Percentiles rank a stretch among this genome's conserved stretches.
Evolutionary conservation across 2,888 invertebrate genomes (phyloP).

Genomic region (Nemapogon koenigi): DNA sequence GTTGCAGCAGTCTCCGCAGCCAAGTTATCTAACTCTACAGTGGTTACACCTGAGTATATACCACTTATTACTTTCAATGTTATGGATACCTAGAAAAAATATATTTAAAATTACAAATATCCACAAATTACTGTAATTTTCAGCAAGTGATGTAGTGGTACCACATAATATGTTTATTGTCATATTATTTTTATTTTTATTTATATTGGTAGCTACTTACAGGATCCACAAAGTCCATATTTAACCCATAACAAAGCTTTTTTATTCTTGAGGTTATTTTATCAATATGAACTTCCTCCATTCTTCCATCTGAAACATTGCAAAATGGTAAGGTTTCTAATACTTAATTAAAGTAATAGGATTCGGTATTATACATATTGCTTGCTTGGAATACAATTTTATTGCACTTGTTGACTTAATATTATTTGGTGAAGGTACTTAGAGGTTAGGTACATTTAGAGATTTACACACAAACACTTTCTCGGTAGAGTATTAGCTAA

Average conservation of each 20-base stretch:
- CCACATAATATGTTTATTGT: background rate
- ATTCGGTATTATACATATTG: too few species aligned
- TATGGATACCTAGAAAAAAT: conserved; percentile 69
- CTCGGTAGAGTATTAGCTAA: too few species aligned
- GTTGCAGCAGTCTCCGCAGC: conserved; percentile 99
- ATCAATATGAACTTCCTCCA: conserved; percentile 94
- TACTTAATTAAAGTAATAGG: too few species aligned
- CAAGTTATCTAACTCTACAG: conserved; percentile 94
- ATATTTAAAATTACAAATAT: background rate
- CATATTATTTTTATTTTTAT: background rate
- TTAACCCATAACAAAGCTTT: conserved; percentile 94
- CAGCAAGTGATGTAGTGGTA: background rate
- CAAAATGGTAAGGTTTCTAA: too few species aligned
- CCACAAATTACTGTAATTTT: too few species aligned
- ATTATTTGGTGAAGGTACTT: background rate
- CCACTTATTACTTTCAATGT: conserved; percentile 94
- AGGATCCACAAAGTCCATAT: conserved; percentile 96
- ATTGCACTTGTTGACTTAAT: background rate
- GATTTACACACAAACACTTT: too few species aligned
- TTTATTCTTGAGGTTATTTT: conserved; percentile 97
- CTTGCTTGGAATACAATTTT: background rate
- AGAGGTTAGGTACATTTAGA: too few species aligned
- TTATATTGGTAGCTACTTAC: conserved; percentile 61
- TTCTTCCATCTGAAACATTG: conserved; percentile 79
- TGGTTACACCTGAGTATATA: conserved; percentile 95